Conservation (phyloP, 2,113 vertebrate genomes). For the Excalfactoria chinensis region DNA sequence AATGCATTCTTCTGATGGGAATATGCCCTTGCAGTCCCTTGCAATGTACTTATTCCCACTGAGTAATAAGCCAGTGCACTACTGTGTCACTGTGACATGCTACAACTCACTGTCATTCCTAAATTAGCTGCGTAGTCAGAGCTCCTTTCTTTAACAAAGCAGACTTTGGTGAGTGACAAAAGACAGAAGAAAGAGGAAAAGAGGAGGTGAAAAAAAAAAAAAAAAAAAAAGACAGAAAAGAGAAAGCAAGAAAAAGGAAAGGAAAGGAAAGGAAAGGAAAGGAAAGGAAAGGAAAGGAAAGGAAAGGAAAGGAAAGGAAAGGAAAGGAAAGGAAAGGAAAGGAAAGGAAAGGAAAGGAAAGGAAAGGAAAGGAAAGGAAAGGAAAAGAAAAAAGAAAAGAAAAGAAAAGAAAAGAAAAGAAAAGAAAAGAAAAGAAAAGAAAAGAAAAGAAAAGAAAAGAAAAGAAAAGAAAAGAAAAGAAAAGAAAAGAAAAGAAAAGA, state of each 20-base stretch:
- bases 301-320: not conserved
- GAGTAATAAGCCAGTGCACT: not conserved
- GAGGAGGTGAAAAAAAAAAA: too few relatives aligned
- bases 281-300: too few relatives aligned
- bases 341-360: too few relatives aligned
- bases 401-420: too few relatives aligned
- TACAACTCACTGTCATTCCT: not conserved
- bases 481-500: too few relatives aligned
- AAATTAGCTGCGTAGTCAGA: not conserved
- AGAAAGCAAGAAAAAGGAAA: too few relatives aligned
- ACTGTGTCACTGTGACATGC: not conserved
- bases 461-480: not conserved
- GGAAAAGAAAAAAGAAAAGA: not conserved
- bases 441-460: too few relatives aligned
- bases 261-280: not conserved
- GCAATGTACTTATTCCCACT: not conserved
- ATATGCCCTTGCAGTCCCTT: not conserved
- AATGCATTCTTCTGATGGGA: not conserved
- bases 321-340: not conserved
- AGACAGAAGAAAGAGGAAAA: not conserved
- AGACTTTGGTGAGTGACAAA: too few relatives aligned
- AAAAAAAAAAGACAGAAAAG: too few relatives aligned
- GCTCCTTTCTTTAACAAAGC: not conserved
- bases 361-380: too few relatives aligned
- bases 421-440: not conserved